Base-by-base conservation (phyloP, 2,113 vertebrate species). In the Bujurquina vittata region DNA sequence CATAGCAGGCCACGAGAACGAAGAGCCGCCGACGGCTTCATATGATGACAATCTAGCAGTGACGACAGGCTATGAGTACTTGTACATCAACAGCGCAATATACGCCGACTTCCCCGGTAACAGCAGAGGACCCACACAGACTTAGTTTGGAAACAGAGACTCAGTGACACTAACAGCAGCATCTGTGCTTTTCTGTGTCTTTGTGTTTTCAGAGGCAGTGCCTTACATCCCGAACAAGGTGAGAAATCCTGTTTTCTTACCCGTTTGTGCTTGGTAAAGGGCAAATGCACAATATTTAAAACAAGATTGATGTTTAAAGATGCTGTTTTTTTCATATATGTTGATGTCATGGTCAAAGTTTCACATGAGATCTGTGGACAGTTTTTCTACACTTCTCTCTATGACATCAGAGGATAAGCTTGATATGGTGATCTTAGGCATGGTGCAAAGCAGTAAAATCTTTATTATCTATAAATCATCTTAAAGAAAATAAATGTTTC, bases 1-100 rank as follows among this genome's bases (percentile, higher is more conserved):
- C 5, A 1, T 3, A 43, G 40, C 10, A 43, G 10, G 40, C 10
- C 40, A 4, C 4, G 23, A 69, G 15, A 20, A 1, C 0, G 65
- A 20, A 29, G 65, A 69, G 43, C 43, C 49, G 65, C 29, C 43
- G 23, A 69, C 40, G 23, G 15, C 4, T 33, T 4, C 2, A 7
- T 10, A 40, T 40, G 2, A 43, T 11, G 40, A 49, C 15, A 9
- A 20, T 0, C 11, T 40, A 69, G 40, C 29, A 40, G 2, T 3
- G 9, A 49, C 40, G 3, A 26, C 63, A 29, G 63, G 10, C 14
- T 46, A 46, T 0, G 7, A 67, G 1, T 26, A 43, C 2, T 0
- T 3, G 3, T 12, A 37, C n/a, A 0, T 5, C 37, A 0, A 17
- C 65, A 69, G 8, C 40, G 1, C 1, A 2, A 9, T 52, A 1